These are phyloP conservation scores for Atrichornis clamosus DNA, from an alignment of 2,113 vertebrate genomes.

Conservation along the genomic window DNA sequence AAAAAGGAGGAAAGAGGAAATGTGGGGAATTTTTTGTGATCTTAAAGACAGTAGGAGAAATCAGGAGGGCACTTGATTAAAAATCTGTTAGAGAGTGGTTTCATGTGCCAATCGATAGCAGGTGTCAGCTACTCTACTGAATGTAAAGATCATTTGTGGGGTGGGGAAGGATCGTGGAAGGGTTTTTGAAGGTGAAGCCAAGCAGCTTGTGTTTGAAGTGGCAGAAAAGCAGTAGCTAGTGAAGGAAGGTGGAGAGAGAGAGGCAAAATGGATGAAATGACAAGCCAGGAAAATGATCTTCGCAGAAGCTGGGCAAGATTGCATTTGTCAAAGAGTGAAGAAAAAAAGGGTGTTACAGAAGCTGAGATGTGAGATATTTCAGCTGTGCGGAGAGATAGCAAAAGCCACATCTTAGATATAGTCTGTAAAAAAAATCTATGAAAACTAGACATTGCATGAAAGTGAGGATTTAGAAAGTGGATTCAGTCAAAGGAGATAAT, in stretches of 20 bases:
- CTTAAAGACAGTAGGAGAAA: neutral
- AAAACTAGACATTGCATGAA: neutral
- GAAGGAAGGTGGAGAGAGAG: neutral
- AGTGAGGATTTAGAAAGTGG: neutral
- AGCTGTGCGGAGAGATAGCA: neutral
- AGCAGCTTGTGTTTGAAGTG: constrained; percentile 22
- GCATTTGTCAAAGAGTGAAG: constrained; percentile 29
- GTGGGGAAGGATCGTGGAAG: neutral
- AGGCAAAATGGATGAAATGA: constrained; percentile 33
- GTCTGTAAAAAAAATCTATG: neutral
- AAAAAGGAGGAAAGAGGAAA: neutral
- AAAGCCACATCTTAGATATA: neutral
- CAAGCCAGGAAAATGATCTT: constrained; percentile 24
- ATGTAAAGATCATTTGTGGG: neutral
- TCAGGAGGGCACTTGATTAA: neutral
- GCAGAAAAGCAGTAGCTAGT: neutral
- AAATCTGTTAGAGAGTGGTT: neutral
- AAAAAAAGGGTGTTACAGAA: neutral
- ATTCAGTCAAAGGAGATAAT: neutral
- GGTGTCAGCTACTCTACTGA: neutral
- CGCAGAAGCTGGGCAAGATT: neutral
- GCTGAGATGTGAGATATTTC: neutral
- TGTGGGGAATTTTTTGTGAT: neutral
- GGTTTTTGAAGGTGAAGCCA: constrained; percentile 35
- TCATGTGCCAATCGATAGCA: neutral